phyloP scores from a whole-genome alignment of 2,888 invertebrate species.

The Parnassius orleans region DNA sequence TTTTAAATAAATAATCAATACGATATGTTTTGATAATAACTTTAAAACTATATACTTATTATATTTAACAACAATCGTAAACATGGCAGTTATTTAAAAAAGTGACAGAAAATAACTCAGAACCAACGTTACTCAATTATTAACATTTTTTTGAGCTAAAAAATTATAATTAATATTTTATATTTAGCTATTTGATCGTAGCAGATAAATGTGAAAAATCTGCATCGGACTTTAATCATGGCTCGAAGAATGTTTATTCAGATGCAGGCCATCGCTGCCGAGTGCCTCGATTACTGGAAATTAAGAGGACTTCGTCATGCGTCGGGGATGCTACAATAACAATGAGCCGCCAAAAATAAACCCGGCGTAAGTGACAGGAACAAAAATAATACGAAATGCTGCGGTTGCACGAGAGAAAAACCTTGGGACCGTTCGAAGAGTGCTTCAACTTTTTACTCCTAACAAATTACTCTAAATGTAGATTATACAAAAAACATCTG shows the following conservation, averaged over 20 bases:
- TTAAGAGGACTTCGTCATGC: constrained; percentile 71
- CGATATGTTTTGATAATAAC: no score
- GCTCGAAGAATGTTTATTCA: constrained; percentile 70
- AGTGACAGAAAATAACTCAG: not conserved
- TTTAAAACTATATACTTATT: no score
- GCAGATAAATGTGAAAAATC: constrained; percentile 17
- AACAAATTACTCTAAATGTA: constrained; percentile 27
- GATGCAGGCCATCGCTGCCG: constrained; percentile 69
- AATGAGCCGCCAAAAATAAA: constrained; percentile 69
- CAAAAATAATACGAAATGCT: constrained; percentile 52
- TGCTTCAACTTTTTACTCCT: constrained; percentile 35
- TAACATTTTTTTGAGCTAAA: not conserved
- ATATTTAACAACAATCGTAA: no score
- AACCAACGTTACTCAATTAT: not conserved
- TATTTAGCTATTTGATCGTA: not conserved
- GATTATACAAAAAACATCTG: not conserved
- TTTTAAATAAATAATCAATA: no score
- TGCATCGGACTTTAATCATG: constrained; percentile 46
- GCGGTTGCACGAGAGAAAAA: constrained; percentile 35
- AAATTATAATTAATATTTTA: no score
- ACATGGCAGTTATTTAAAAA: not conserved
- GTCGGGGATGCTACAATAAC: constrained; percentile 73
- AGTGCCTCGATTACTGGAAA: constrained; percentile 77
- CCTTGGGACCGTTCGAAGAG: constrained; percentile 26
- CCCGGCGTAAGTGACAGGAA: constrained; percentile 52